Percentiles rank a stretch among this genome's conserved stretches.
phyloP scores from a whole-genome alignment of 2,888 invertebrate species.

The Hemicrepidius hirtus region DNA sequence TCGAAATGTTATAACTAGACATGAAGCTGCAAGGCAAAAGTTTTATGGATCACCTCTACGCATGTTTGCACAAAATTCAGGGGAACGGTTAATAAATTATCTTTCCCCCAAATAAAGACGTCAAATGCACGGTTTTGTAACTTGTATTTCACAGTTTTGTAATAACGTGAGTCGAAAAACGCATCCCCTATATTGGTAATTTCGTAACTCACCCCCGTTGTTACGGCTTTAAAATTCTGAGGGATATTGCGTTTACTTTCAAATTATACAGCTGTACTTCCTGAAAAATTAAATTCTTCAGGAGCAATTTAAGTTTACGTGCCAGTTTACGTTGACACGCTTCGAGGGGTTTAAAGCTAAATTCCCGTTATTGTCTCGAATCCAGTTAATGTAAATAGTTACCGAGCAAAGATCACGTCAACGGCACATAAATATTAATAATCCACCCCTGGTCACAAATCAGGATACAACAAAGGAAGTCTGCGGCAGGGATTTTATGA shows the following conservation, averaged over 20 bases:
- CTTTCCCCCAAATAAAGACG: constrained; percentile 33
- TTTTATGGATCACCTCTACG: constrained; percentile 24
- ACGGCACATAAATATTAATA: constrained; percentile 51
- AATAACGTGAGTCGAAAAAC: constrained; percentile 17
- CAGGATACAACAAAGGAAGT: constrained; percentile 50
- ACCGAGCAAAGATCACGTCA: constrained; percentile 45
- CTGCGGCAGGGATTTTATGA: constrained; percentile 49
- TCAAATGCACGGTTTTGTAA: constrained; percentile 27
- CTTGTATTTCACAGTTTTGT: constrained; percentile 19
- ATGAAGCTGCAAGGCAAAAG: neutral
- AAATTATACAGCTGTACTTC: neutral
- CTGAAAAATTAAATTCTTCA: constrained; percentile 30
- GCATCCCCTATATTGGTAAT: constrained; percentile 31
- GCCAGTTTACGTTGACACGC: constrained; percentile 7
- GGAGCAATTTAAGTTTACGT: constrained; percentile 23
- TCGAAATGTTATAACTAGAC: constrained; percentile 12
- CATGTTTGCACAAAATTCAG: constrained; percentile 21
- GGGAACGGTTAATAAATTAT: constrained; percentile 38
- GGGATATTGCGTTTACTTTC: neutral
- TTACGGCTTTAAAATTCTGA: neutral
- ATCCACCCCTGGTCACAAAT: constrained; percentile 52
- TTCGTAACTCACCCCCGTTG: neutral
- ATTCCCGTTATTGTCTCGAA: constrained; percentile 11
- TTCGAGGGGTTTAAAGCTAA: neutral
- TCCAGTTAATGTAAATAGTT: constrained; percentile 29